A percentile compares a stretch with the other conserved stretches of the same genome.
Evolutionary conservation across 37 sponge, comb jelly and placozoan genomes (phyloP).

Genomic region (Axinella damicornis): DNA sequence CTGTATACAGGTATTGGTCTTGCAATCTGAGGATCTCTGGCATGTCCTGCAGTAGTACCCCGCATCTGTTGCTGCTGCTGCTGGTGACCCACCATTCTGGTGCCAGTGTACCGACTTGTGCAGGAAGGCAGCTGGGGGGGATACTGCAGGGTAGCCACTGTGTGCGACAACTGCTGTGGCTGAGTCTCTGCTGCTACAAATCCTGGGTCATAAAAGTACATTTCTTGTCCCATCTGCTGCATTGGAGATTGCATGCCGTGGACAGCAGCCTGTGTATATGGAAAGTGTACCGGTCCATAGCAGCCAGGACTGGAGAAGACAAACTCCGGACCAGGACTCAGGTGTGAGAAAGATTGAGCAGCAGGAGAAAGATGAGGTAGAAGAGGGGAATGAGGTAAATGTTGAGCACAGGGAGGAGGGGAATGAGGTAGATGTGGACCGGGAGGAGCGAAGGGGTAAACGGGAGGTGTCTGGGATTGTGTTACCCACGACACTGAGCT

Average conservation of each 20-base stretch:
- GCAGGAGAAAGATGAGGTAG: background rate
- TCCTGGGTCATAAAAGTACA: too few relatives aligned
- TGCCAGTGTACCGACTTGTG: background rate
- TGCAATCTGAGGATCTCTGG: background rate
- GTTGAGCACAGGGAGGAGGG: background rate
- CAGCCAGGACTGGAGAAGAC: too few relatives aligned
- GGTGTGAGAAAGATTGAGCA: too few relatives aligned
- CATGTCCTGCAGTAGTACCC: too few relatives aligned
- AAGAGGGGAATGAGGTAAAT: background rate
- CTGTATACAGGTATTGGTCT: conserved; percentile 22
- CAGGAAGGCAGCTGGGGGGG: too few relatives aligned
- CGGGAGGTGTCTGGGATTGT: conserved; percentile 26
- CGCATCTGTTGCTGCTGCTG: background rate
- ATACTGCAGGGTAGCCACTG: too few relatives aligned
- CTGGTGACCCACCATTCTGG: background rate
- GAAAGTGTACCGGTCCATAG: background rate
- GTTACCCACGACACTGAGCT: conserved; percentile 3
- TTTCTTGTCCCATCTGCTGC: too few relatives aligned
- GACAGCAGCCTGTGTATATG: background rate
- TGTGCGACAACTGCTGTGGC: too few relatives aligned
- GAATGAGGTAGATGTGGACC: background rate
- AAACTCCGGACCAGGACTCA: too few relatives aligned
- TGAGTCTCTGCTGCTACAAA: too few relatives aligned
- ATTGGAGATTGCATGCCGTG: background rate
- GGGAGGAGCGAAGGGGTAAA: conserved; percentile 23